Evolutionary conservation across 2,888 invertebrate species (phyloP), one percentile per base, ranked within the genome.

Genomic region (Orthosia gracilis): DNA sequence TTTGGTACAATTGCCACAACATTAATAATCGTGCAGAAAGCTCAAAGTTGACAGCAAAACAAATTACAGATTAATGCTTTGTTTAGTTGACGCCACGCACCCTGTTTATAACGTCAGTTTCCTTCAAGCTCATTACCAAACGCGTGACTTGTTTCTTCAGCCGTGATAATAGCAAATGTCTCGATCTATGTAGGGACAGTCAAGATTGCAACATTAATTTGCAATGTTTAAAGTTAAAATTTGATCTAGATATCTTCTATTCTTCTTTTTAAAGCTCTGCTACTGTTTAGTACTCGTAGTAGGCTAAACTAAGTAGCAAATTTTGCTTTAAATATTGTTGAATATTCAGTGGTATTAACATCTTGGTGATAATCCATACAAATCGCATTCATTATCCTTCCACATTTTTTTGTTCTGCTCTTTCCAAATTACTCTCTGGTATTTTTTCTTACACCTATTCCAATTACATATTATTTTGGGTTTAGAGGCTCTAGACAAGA

Each of bases 41-140:
- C n/a, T 78, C 76, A 75, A 26, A 75, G 59, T 61, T 59, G 76
- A 55, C 69, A 81, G 55, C 54, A n/a, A 76, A 76, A 59, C 75
- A 75, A 75, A 81, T 78, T 15, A 61, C 58, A 52, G 59, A 67
- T 80, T 79, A 62, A 26, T 80, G 9, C 57, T 49, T 26, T 50
- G 21, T 64, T 64, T 59, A 62, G 62, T 26, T 63, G 57, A 67
- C 62, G 55, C 52, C 61, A 74, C 50, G 21, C 50, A 47, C 61
- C 31, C 31, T n/a, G 50, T 1, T 78, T 45, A 21, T 9, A 62
- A 12, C 59, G 82, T 81, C 82, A 78, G 63, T 54, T 40, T 13
- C 40, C 45, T 76, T 65, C 63, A 81, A 64, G 54, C 67, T 78
- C 59, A 78, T 81, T 78, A 78, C 50, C 18, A 15, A 52, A n/a